Conservation (phyloP, 2,888 invertebrate species). For the Patella pellucida region DNA sequence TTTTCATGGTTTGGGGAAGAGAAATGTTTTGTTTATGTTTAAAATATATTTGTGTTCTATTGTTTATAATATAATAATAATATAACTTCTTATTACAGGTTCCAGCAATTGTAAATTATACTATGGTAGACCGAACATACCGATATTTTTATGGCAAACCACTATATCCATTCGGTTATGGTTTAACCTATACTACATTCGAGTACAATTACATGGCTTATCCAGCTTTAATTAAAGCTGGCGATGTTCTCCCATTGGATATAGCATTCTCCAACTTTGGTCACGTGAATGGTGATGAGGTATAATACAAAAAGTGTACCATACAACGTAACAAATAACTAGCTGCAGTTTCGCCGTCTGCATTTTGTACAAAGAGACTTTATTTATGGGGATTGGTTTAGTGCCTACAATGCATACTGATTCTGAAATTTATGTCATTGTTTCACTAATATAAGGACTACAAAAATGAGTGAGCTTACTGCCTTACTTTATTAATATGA, state of each 20-base stretch:
- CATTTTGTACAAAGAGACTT: no score
- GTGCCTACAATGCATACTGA: no score
- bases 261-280: slow-evolving; percentile 54
- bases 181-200: slow-evolving; percentile 45
- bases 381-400: no score
- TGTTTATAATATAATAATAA: background rate
- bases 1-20: no score
- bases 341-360: no score
- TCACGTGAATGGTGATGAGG: slow-evolving; percentile 53
- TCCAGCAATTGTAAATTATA: slow-evolving; percentile 46
- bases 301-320: slow-evolving; percentile 26
- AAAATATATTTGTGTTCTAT: background rate
- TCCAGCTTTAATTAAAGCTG: slow-evolving; percentile 40
- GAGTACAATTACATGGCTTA: slow-evolving; percentile 37
- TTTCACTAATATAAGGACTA: no score
- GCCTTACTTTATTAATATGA: no score
- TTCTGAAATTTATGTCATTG: no score
- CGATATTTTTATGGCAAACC: slow-evolving; percentile 53
- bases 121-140: slow-evolving; percentile 60
- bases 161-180: slow-evolving; percentile 52
- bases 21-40: slow-evolving; percentile 31
- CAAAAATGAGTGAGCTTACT: no score
- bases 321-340: no score
- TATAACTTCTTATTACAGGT: slow-evolving; percentile 37
- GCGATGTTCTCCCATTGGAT: slow-evolving; percentile 44